Conservation (phyloP, 2,113 vertebrate species). For the Oreochromis aureus region DNA sequence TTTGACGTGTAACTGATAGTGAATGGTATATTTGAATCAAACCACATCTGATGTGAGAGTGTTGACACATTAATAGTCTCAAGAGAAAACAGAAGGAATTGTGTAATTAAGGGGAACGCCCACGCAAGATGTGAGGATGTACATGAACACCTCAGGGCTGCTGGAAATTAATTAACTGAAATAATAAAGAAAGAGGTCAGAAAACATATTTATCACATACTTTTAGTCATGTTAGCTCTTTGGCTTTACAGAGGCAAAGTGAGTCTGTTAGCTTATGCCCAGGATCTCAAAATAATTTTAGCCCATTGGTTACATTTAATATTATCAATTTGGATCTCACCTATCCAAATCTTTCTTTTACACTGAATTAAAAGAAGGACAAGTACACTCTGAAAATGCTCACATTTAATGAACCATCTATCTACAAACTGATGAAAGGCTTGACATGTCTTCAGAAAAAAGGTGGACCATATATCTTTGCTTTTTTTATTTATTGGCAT, state of each 20-base stretch:
- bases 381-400: neutral
- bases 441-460: neutral
- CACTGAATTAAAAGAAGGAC: neutral
- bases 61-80: constrained; percentile 55
- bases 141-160: constrained; percentile 19
- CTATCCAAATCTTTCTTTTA: neutral
- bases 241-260: neutral
- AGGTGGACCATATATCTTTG: neutral
- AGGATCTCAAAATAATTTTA: neutral
- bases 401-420: neutral
- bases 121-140: constrained; percentile 8
- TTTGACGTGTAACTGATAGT: constrained; percentile 43
- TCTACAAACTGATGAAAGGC: neutral
- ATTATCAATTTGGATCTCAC: neutral
- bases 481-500: neutral
- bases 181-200: neutral
- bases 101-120: constrained; percentile 54
- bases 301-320: neutral
- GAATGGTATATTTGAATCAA: constrained; percentile 35
- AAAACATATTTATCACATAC: neutral
- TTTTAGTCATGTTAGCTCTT: neutral
- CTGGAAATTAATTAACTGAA: constrained; percentile 32
- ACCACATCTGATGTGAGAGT: constrained; percentile 25
- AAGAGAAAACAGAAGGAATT: constrained; percentile 19
- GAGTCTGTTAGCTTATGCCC: neutral